Base-by-base conservation (phyloP, 2,888 invertebrate species). In the Melieria crassipennis region DNA sequence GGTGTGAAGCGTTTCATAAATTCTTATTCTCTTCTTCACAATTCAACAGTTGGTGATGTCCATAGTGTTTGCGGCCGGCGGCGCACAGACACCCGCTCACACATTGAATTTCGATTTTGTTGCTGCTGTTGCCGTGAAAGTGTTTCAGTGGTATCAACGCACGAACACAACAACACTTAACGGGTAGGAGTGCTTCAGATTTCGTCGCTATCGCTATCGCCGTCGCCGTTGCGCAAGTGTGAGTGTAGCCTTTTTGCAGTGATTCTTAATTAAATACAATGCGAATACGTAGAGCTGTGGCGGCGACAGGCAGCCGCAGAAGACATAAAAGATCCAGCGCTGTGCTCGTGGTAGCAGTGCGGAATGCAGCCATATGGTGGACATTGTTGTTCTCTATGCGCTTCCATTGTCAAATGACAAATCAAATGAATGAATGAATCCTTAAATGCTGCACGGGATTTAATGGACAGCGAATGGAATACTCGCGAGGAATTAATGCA, bases 31-130 rank as follows among this genome's bases (percentile, higher is more conserved):
- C 64, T 55, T 65, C 64, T 52, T 6, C 52, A 65, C 52, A 55
- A 65, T 43, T 55, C n/a, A 65, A 65, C 64, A 55, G 52, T 65
- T 55, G 64, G 42, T 65, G 52, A 55, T 65, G 10, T 65, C 45
- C 43, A 7, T 42, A n/a, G 5, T 47, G 9, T 64, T 48, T 30
- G 30, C 30, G 30, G 30, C 30, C 30, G 30, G 30, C 30, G 30
- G 30, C 30, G 30, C 30, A 30, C 30, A 30, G 30, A 30, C 30
- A 30, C 30, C 16, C 4, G 63, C 47, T 5, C 5, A 4, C 4
- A 10, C 4, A 16, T 13, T 30, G 30, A 30, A 30, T 30, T 30
- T 30, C 16, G 48, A 30, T 16, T 30, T 13, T 30, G 4, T 7
- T 11, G 48, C 50, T 65, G 10, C 42, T 52, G 11, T 13, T 67